These are phyloP conservation scores for Lota lota DNA, from an alignment of 2,113 vertebrate species.

Conservation along the genomic window DNA sequence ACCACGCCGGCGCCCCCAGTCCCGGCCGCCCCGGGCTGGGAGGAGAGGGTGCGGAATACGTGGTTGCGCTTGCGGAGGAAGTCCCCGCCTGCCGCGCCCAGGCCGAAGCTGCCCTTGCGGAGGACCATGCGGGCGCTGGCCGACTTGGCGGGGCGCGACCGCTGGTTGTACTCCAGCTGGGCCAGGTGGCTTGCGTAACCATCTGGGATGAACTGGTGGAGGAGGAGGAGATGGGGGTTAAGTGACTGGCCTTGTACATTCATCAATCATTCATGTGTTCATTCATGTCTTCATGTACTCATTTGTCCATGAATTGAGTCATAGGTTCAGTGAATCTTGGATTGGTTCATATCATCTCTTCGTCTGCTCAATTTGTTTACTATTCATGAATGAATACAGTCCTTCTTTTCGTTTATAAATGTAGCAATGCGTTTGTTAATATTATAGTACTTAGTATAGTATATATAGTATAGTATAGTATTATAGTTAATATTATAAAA, in stretches of 20 bases:
- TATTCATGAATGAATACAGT: not conserved
- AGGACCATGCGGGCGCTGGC: slow-evolving; percentile 88
- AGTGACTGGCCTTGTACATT: too few relatives aligned
- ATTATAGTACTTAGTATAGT: too few relatives aligned
- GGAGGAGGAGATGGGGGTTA: not conserved
- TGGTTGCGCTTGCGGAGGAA: slow-evolving; percentile 96
- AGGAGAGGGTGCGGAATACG: slow-evolving; percentile 91
- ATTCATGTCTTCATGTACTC: too few relatives aligned
- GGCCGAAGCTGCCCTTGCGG: slow-evolving; percentile 93
- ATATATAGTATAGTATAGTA: too few relatives aligned
- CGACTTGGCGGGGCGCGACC: slow-evolving; percentile 87
- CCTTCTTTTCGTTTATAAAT: not conserved
- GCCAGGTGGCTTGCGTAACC: slow-evolving; percentile 94
- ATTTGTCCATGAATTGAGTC: too few relatives aligned
- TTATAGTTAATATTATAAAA: too few relatives aligned
- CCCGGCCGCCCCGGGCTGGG: slow-evolving; percentile 70
- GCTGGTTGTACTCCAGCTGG: slow-evolving; percentile 92
- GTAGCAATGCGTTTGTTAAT: too few relatives aligned
- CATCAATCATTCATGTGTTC: too few relatives aligned
- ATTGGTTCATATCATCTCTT: too few relatives aligned
- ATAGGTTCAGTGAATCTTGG: too few relatives aligned
- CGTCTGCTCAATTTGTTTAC: not conserved
- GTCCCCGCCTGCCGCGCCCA: slow-evolving; percentile 85
- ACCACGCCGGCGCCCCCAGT: slow-evolving; percentile 14
- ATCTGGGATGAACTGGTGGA: slow-evolving; percentile 88